A percentile compares a stretch with the other conserved stretches of the same genome.
Conservation (phyloP, 1,140 invertebrate species). For the Carposina sasakii region DNA sequence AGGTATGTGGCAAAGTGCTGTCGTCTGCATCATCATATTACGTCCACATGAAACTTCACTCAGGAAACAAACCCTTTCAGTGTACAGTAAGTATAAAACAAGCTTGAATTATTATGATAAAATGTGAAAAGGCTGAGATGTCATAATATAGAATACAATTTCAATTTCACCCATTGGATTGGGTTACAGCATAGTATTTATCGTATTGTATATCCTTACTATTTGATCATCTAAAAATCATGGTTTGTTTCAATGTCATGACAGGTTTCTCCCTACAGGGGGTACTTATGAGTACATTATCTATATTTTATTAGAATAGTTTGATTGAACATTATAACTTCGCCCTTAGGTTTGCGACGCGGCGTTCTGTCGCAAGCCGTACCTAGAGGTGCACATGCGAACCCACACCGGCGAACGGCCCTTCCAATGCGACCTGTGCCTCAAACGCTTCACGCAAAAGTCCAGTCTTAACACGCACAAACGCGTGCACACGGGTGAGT, state of each 20-base stretch:
- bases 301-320: too few relatives aligned
- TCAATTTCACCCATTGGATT: too few relatives aligned
- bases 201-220: too few relatives aligned
- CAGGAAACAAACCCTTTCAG: conserved; percentile 84
- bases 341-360: conserved; percentile 75
- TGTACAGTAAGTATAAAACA: conserved; percentile 82
- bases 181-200: too few relatives aligned
- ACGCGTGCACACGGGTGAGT: conserved; percentile 81
- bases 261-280: too few relatives aligned
- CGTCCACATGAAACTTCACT: conserved; percentile 86
- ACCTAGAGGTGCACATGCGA: conserved; percentile 83
- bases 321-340: not conserved
- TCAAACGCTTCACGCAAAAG: conserved; percentile 80
- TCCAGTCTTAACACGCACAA: conserved; percentile 83
- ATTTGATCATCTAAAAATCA: too few relatives aligned
- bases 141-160: too few relatives aligned
- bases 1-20: conserved; percentile 82
- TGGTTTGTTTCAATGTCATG: too few relatives aligned
- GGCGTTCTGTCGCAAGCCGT: conserved; percentile 80
- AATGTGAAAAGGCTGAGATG: too few relatives aligned
- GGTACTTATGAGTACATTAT: too few relatives aligned
- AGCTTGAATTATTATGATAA: too few relatives aligned
- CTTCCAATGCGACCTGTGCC: conserved; percentile 79
- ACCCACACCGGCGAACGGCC: conserved; percentile 82
- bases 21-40: conserved; percentile 85